Evolutionary conservation across 2,113 vertebrate species (phyloP).

Genomic region (Nothobranchius furzeri): DNA sequence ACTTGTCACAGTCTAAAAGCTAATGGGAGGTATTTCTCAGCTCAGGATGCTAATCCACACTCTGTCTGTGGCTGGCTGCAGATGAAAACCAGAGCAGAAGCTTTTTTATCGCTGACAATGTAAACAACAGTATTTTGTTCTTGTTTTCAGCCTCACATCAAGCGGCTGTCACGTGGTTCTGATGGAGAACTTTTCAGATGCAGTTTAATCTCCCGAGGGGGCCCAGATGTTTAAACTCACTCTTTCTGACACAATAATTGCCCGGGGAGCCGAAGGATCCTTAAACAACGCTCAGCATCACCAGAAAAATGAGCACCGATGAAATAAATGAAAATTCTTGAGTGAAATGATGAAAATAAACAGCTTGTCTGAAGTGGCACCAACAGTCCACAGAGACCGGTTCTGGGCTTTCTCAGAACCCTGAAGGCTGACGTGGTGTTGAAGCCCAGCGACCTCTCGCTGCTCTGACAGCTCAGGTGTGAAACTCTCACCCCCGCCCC

Average conservation of each 20-base stretch:
- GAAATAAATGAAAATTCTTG: slow-evolving; percentile 98
- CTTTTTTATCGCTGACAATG: background rate
- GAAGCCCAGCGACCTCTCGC: slow-evolving; percentile 25
- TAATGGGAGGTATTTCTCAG: slow-evolving; percentile 69
- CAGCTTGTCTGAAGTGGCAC: slow-evolving; percentile 92
- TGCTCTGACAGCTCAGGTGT: slow-evolving; percentile 82
- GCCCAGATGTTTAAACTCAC: slow-evolving; percentile 88
- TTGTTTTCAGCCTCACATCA: slow-evolving; percentile 11
- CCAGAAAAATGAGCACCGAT: slow-evolving; percentile 71
- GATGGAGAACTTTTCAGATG: slow-evolving; percentile 76
- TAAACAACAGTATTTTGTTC: slow-evolving; percentile 2
- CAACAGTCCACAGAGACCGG: slow-evolving; percentile 85
- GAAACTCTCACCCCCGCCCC: slow-evolving; percentile 79
- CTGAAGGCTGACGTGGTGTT: slow-evolving; percentile 69
- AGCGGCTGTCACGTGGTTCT: slow-evolving; percentile 10
- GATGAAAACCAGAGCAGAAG: slow-evolving; percentile 1
- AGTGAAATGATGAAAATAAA: slow-evolving; percentile 98
- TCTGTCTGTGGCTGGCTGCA: background rate
- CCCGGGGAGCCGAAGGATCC: slow-evolving; percentile 76
- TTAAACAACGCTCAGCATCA: slow-evolving; percentile 89
- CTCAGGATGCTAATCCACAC: slow-evolving; percentile 70
- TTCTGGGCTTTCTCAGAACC: slow-evolving; percentile 90
- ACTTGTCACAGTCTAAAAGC: slow-evolving; percentile 87
- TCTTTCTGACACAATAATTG: slow-evolving; percentile 96
- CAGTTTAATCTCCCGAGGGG: slow-evolving; percentile 80